Percentiles rank a stretch among this genome's conserved stretches.
Evolutionary conservation across 2,888 invertebrate species (phyloP).

Genomic region (Margaritifera margaritifera): DNA sequence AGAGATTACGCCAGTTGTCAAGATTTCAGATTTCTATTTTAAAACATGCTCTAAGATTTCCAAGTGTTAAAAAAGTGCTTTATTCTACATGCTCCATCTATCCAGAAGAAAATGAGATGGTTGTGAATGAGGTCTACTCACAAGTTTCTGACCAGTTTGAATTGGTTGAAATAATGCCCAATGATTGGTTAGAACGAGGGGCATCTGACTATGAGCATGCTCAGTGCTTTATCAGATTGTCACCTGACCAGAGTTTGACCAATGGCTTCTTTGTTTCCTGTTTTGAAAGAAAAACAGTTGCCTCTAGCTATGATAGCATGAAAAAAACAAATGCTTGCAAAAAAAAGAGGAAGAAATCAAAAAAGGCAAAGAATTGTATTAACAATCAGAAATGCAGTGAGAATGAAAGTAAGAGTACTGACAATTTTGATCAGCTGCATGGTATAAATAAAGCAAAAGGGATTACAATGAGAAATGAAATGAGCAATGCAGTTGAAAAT

Average conservation of each 20-base stretch:
- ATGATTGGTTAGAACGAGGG: constrained; percentile 58
- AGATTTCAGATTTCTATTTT: constrained; percentile 77
- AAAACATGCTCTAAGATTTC: constrained; percentile 89
- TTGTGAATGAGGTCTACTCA: constrained; percentile 83
- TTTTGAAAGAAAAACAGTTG: constrained; percentile 75
- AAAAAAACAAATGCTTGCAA: not conserved
- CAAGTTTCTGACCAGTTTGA: constrained; percentile 67
- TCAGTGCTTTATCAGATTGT: constrained; percentile 85
- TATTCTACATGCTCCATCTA: constrained; percentile 97
- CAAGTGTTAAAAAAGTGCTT: constrained; percentile 87
- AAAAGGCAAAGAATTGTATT: not conserved
- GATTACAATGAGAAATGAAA: no score
- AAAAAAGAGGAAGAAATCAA: not conserved
- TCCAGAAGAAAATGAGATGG: constrained; percentile 89
- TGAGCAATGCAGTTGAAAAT: no score
- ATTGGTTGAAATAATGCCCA: constrained; percentile 68
- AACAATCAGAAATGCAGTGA: not conserved
- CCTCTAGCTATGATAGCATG: not conserved
- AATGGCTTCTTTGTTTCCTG: constrained; percentile 97
- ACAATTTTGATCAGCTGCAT: no score
- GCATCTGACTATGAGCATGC: constrained; percentile 59
- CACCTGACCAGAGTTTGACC: constrained; percentile 84
- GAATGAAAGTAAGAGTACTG: not conserved
- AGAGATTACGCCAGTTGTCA: constrained; percentile 58
- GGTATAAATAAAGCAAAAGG: no score